Evolutionary conservation across 2,113 vertebrate genomes (phyloP).

Genomic region (Canis aureus): DNA sequence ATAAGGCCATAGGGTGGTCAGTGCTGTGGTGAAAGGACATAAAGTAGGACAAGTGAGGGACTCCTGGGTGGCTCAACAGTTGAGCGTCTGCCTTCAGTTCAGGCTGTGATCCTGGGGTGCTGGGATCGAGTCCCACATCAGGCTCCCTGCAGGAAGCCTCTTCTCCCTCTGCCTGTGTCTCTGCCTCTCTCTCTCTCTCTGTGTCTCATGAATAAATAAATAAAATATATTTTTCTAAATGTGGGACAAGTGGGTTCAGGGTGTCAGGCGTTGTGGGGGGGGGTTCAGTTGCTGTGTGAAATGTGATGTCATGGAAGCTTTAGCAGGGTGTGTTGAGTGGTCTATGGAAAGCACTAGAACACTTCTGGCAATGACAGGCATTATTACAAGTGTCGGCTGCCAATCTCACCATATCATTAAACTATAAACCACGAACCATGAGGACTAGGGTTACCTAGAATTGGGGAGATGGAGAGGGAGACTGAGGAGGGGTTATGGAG

Average conservation of each 20-base stretch:
- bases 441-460: neutral
- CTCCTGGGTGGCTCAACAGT: too few relatives aligned
- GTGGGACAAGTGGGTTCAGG: neutral
- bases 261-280: rapidly evolving
- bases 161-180: too few relatives aligned
- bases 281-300: too few relatives aligned
- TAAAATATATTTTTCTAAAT: too few relatives aligned
- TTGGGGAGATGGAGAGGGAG: neutral
- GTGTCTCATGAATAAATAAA: too few relatives aligned
- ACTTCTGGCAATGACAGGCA: rapidly evolving
- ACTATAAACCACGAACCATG: too few relatives aligned
- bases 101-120: too few relatives aligned
- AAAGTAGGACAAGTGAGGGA: neutral
- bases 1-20: neutral
- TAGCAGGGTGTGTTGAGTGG: rapidly evolving
- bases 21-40: too few relatives aligned
- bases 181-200: too few relatives aligned
- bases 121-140: too few relatives aligned
- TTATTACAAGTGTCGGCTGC: rapidly evolving
- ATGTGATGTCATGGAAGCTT: rapidly evolving
- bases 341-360: neutral
- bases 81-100: too few relatives aligned
- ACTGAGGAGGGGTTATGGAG: neutral
- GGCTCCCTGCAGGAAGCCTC: too few relatives aligned
- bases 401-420: rapidly evolving